Conservation (phyloP, 1,140 invertebrate species). For the Drosophila sproati region DNA sequence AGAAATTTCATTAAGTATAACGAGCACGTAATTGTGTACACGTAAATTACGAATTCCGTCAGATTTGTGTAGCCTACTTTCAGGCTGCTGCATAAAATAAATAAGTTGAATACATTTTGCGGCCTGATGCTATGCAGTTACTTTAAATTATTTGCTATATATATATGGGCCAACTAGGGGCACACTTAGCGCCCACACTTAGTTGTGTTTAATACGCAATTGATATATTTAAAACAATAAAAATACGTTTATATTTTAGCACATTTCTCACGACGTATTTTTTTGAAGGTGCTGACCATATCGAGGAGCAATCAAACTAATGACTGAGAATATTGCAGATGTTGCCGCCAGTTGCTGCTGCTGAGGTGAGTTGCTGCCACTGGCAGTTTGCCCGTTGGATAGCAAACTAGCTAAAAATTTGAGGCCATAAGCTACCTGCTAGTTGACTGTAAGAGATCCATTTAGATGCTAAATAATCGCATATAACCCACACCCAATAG, state of each 20-base stretch:
- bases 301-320: conserved; percentile 54
- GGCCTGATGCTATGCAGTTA: conserved; percentile 1
- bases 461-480: neutral
- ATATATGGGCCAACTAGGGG: neutral
- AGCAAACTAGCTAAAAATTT: conserved; percentile 55
- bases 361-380: conserved; percentile 26
- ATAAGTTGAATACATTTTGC: neutral
- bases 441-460: conserved; percentile 5
- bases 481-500: neutral
- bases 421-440: conserved; percentile 49
- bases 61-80: conserved; percentile 49
- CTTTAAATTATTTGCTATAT: neutral
- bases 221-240: neutral
- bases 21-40: conserved; percentile 37
- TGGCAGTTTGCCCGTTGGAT: conserved; percentile 60
- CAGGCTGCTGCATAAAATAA: conserved; percentile 9
- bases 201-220: conserved; percentile 1
- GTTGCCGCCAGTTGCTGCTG: conserved; percentile 14
- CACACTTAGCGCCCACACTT: neutral
- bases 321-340: conserved; percentile 36
- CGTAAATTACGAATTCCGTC: conserved; percentile 8
- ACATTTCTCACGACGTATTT: conserved; percentile 34
- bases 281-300: conserved; percentile 22
- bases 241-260: neutral
- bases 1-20: conserved; percentile 12